Conservation (phyloP, 2,797 vertebrate genomes). For the Bovichtus diacanthus region DNA sequence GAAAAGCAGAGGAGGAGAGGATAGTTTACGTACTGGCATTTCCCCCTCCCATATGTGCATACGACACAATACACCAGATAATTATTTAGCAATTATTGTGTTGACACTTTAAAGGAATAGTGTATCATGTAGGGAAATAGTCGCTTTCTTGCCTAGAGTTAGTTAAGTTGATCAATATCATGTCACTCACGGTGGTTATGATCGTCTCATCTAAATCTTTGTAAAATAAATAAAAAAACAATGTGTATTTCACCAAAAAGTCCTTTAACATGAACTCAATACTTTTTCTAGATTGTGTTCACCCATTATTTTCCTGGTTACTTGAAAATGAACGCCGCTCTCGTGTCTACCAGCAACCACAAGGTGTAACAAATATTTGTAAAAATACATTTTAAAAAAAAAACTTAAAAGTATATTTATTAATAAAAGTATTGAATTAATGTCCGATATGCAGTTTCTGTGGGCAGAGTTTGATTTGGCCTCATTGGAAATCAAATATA, state of each 20-base stretch:
- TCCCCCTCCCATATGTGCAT: no score
- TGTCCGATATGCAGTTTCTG: background rate
- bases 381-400: no score
- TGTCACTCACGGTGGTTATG: no score
- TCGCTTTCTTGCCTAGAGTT: background rate
- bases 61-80: background rate
- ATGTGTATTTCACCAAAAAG: background rate
- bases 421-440: background rate
- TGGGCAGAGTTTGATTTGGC: background rate
- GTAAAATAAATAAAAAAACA: background rate
- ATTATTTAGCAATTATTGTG: background rate
- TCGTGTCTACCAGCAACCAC: background rate
- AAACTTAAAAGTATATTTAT: background rate
- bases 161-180: background rate
- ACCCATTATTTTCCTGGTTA: background rate
- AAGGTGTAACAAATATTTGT: background rate
- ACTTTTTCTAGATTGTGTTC: background rate
- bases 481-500: background rate
- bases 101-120: background rate
- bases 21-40: background rate
- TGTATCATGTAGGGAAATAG: background rate
- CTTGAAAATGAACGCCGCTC: no score
- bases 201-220: background rate
- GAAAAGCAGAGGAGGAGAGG: background rate
- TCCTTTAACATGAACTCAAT: constrained; percentile 46